Percentiles rank a stretch among this genome's conserved stretches.
Conservation (phyloP, 2,888 invertebrate species). For the Parascotia fuliginaria region DNA sequence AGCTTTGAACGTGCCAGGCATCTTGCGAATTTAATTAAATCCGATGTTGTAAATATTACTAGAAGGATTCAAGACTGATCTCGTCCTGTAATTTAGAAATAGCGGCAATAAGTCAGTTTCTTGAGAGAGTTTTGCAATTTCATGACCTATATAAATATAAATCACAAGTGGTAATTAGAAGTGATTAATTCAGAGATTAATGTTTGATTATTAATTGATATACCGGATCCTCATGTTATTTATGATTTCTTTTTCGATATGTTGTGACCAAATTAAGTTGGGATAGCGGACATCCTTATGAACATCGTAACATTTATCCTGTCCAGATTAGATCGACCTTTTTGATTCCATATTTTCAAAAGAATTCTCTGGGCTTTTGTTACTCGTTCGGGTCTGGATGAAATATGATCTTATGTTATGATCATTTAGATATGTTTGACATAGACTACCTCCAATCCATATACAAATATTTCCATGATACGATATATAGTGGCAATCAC, state of each 20-base stretch:
- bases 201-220: neutral
- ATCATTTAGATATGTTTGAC: neutral
- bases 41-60: neutral
- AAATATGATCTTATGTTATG: neutral
- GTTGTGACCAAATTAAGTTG: conserved; percentile 8
- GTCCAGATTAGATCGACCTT: conserved; percentile 6
- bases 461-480: too few species aligned
- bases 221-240: neutral
- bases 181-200: neutral
- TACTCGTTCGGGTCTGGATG: neutral
- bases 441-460: neutral
- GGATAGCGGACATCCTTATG: conserved; percentile 13
- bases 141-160: too few species aligned
- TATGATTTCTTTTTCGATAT: conserved; percentile 1
- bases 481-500: too few species aligned
- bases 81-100: neutral
- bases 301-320: conserved; percentile 7
- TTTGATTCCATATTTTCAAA: conserved; percentile 6
- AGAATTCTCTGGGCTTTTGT: neutral
- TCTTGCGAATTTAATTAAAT: neutral
- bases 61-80: neutral
- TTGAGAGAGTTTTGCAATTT: neutral
- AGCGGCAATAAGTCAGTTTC: neutral
- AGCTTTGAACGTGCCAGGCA: neutral
- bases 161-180: neutral